Base-by-base conservation (phyloP, 2,797 vertebrate genomes). In the Pterois miles region DNA sequence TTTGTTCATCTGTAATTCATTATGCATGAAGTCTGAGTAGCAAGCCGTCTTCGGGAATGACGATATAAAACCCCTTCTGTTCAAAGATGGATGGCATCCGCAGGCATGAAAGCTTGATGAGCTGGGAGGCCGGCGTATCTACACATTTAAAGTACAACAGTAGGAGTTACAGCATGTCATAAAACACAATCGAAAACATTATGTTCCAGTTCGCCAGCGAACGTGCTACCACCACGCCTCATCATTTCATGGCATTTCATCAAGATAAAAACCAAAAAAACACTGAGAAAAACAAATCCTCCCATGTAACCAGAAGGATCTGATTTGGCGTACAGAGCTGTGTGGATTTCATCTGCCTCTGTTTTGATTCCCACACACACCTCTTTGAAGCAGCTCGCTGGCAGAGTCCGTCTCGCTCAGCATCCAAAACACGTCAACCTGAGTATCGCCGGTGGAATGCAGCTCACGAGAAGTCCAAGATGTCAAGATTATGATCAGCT, bases 361-460 rank as follows among this genome's bases (percentile, higher is more conserved):
- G 77, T 78, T 86, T 85, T 65, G 84, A 88, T 86, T 82, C 79
- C 82, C 78, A 84, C 83, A 82, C 76, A 72, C 64, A 74, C 62
- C 70, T 74, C 75, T 83, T 69, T 89, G 80, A 88, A 86, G 83
- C 71, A 67, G 78, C 76, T 77, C 36, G 8, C 85, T 78, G 69
- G 82, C 86, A 78, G 60, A 62, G 54, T 40, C 36, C 40, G 71
- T 76, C 27, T 71, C 65, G 8, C 53, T 85, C 67, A 69, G 74
- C 78, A 68, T 83, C 67, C 59, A 77, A 65, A 78, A 72, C 34
- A 76, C 54, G 40, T 74, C 65, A 43, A 65, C 31, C 66, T 53
- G 57, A 25, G 68, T 43, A 12, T 74, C 59, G 58, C 11, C 56
- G 74, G 38, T 5, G 22, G 62, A 66, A 67, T 25, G 29, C 20